Percentiles rank a stretch among this genome's conserved stretches.
Evolutionary conservation across 35 echinoderm and acorn worm genomes (phyloP).

Genomic region (Eucidaris tribuloides): DNA sequence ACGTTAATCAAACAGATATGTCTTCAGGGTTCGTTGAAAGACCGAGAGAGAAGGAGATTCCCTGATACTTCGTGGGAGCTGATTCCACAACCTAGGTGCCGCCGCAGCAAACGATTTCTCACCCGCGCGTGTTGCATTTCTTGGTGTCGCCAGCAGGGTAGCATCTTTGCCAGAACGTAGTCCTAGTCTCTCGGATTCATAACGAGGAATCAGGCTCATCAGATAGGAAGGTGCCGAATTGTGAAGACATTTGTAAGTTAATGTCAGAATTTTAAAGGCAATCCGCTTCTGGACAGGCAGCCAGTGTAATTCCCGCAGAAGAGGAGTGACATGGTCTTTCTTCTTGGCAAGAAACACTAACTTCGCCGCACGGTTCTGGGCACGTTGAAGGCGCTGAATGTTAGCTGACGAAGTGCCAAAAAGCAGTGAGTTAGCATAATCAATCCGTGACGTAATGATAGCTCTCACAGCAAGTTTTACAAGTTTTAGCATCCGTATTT

Average conservation of each 20-base stretch:
- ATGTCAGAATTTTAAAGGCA: conserved; percentile 19
- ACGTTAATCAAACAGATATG: too few relatives aligned
- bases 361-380: conserved; percentile 29
- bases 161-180: background rate
- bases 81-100: too few relatives aligned
- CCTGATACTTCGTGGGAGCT: too few relatives aligned
- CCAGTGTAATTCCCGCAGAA: conserved; percentile 40
- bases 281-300: conserved; percentile 27
- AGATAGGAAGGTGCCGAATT: conserved; percentile 28
- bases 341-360: background rate
- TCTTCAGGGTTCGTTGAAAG: too few relatives aligned
- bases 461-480: background rate
- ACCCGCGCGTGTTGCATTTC: too few relatives aligned
- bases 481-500: too few relatives aligned
- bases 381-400: background rate
- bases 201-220: background rate
- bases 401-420: background rate
- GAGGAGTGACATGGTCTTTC: conserved; percentile 17
- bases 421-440: background rate
- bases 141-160: too few relatives aligned
- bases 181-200: background rate
- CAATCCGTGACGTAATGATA: background rate
- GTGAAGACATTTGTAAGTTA: conserved; percentile 34
- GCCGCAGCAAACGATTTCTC: too few relatives aligned
- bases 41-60: too few relatives aligned